These are phyloP conservation scores for Heliocidaris tuberculata DNA, from an alignment of 35 echinoderm and acorn worm species.

Conservation along the genomic window DNA sequence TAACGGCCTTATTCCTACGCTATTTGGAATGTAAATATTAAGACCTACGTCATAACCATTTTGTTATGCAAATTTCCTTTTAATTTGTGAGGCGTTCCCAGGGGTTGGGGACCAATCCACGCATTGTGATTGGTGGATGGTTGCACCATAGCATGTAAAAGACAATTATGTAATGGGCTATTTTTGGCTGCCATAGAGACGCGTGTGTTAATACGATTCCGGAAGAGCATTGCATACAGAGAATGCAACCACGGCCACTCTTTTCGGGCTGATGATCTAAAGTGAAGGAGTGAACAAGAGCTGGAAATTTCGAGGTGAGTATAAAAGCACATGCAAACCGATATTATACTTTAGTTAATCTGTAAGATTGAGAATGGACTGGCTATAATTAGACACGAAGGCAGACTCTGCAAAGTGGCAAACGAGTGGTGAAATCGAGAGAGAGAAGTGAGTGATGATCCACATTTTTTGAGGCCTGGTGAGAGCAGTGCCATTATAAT, in stretches of 20 bases:
- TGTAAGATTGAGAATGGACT: background rate
- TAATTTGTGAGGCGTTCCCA: conserved; percentile 31
- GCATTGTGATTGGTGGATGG: background rate
- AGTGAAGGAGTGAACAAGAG: background rate
- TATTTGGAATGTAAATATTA: background rate
- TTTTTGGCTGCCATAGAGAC: conserved; percentile 13
- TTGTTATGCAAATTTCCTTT: conserved; percentile 31
- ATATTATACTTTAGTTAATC: background rate
- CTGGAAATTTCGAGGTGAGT: background rate
- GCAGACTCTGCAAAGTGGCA: background rate
- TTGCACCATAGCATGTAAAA: conserved; percentile 32
- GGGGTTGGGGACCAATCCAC: conserved; percentile 7
- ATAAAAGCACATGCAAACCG: background rate
- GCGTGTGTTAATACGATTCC: background rate
- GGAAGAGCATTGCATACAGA: background rate
- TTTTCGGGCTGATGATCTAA: background rate
- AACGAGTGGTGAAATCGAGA: background rate
- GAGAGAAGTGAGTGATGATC: background rate
- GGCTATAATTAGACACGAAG: background rate
- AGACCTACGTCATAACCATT: background rate
- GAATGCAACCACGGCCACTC: background rate
- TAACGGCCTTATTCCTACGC: too few relatives aligned
- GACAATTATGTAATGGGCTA: conserved; percentile 36
- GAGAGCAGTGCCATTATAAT: too few relatives aligned
- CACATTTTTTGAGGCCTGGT: too few relatives aligned